Conservation (phyloP, 2,113 vertebrate genomes). For the Rhynchomys soricoides region DNA sequence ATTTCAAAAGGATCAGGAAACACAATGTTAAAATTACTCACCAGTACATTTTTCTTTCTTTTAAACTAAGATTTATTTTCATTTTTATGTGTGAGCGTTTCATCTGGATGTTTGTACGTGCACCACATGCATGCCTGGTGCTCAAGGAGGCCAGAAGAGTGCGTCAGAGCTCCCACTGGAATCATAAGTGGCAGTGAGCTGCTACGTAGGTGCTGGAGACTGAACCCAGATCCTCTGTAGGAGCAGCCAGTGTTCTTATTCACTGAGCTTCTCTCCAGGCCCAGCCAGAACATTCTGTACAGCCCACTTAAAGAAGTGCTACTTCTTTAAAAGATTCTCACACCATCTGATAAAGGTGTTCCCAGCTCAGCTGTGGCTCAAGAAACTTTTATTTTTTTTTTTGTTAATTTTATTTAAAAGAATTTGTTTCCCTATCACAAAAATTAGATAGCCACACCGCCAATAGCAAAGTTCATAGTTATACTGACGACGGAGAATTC, state of each 20-base stretch:
- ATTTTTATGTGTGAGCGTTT: not conserved
- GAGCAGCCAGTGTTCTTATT: not conserved
- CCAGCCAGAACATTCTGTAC: conserved; percentile 33
- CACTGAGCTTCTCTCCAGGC: not conserved
- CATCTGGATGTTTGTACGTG: not conserved
- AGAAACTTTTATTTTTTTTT: conserved; percentile 87
- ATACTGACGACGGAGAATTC: conserved; percentile 84
- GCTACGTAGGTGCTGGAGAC: not conserved
- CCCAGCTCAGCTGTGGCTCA: conserved; percentile 85
- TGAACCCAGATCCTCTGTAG: not conserved
- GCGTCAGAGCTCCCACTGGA: not conserved
- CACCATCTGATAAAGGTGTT: conserved; percentile 80
- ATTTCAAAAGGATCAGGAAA: conserved; percentile 48
- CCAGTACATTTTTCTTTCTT: conserved; percentile 36
- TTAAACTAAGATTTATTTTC: conserved; percentile 19
- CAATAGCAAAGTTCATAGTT: conserved; percentile 86
- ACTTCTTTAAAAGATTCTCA: conserved; percentile 75
- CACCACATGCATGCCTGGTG: not conserved
- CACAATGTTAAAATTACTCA: conserved; percentile 24
- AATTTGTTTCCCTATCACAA: conserved; percentile 88
- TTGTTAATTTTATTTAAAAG: conserved; percentile 88
- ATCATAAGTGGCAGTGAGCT: not conserved
- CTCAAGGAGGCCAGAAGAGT: not conserved
- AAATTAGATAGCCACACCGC: conserved; percentile 87
- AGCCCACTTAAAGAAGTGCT: conserved; percentile 58